Conservation (phyloP, 2,888 invertebrate genomes). For the Lochmaea crataegi region DNA sequence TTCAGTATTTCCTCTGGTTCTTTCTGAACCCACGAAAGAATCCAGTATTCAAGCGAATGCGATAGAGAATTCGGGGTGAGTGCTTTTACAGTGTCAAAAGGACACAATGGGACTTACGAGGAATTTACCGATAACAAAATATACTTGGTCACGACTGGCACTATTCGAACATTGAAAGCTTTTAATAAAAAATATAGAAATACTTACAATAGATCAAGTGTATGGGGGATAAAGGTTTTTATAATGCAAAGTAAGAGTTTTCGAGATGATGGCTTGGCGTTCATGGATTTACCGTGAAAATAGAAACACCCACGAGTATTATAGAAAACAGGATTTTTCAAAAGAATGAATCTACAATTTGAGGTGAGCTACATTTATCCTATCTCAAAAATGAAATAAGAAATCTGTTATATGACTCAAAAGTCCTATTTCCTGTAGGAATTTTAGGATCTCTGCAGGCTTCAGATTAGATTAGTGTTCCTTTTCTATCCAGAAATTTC, state of each 20-base stretch:
- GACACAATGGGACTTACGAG: conserved; percentile 25
- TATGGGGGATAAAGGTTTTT: conserved; percentile 23
- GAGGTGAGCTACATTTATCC: too few relatives aligned
- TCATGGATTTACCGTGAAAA: not conserved
- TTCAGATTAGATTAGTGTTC: too few relatives aligned
- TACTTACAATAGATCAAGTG: conserved; percentile 28
- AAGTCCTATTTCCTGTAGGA: too few relatives aligned
- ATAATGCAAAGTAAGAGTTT: conserved; percentile 22
- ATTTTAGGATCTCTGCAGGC: too few relatives aligned
- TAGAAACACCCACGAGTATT: not conserved
- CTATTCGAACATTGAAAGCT: conserved; percentile 28
- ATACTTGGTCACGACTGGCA: conserved; percentile 21
- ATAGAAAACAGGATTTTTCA: not conserved
- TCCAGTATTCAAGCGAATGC: conserved; percentile 30
- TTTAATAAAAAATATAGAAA: conserved; percentile 31
- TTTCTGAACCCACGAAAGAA: conserved; percentile 10
- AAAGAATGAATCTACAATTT: too few relatives aligned
- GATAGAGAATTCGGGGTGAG: conserved; percentile 31
- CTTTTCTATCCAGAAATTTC: too few relatives aligned
- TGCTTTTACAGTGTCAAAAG: conserved; percentile 29
- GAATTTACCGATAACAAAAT: conserved; percentile 34
- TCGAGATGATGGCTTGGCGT: not conserved
- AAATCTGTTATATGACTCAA: too few relatives aligned
- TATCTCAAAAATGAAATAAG: too few relatives aligned
- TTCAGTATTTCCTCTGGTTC: conserved; percentile 5